phyloP scores from a whole-genome alignment of 1,140 invertebrate species.

The Lasioglossum albipes region DNA sequence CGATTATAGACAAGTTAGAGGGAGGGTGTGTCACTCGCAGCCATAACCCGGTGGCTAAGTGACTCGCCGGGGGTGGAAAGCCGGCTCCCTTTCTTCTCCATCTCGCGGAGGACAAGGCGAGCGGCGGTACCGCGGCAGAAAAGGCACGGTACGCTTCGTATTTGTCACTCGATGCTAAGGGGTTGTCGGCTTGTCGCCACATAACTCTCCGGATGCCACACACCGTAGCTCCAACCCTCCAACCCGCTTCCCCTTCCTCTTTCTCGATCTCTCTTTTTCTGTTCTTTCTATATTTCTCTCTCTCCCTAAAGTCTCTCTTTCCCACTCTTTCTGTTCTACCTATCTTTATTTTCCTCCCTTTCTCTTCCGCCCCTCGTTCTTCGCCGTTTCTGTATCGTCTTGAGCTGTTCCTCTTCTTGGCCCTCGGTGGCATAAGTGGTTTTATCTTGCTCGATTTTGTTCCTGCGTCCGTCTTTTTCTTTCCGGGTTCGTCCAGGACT shows the following conservation, averaged over 20 bases:
- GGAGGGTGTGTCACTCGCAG: constrained; percentile 64
- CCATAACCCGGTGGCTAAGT: constrained; percentile 62
- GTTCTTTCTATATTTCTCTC: too few relatives aligned
- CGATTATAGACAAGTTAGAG: constrained; percentile 43
- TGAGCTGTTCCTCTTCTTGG: too few relatives aligned
- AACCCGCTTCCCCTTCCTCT: too few relatives aligned
- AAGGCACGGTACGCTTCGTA: constrained; percentile 59
- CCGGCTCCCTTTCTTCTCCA: constrained; percentile 18
- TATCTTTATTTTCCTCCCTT: too few relatives aligned
- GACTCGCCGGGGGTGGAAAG: constrained; percentile 50
- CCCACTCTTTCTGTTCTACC: too few relatives aligned
- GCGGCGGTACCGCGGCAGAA: constrained; percentile 43
- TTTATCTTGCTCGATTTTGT: constrained; percentile 15
- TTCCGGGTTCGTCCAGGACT: constrained; percentile 9
- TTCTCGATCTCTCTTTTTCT: too few relatives aligned
- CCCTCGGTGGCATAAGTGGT: not conserved
- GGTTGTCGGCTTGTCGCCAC: constrained; percentile 70
- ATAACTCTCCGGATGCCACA: constrained; percentile 63
- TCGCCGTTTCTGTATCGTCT: too few relatives aligned
- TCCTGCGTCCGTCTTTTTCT: not conserved
- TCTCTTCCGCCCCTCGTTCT: too few relatives aligned
- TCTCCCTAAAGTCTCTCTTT: too few relatives aligned
- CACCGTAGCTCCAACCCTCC: constrained; percentile 57
- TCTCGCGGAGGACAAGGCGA: constrained; percentile 34
- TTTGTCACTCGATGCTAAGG: constrained; percentile 70